Evolutionary conservation across 2,888 invertebrate species (phyloP).

Genomic region (Orchesellides sinensis): DNA sequence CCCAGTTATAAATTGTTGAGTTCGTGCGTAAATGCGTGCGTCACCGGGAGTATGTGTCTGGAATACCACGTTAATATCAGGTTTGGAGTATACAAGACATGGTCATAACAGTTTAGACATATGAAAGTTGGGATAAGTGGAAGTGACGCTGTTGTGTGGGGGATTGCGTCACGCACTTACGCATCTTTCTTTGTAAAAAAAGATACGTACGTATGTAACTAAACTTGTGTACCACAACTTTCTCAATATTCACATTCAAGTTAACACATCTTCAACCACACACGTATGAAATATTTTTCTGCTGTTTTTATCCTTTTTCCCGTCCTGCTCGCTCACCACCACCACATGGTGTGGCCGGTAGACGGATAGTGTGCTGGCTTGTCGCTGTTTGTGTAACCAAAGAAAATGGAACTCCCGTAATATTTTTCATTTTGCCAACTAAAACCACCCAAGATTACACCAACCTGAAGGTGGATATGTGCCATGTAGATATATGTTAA

Average conservation of each 20-base stretch:
- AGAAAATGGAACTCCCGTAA: constrained; percentile 7
- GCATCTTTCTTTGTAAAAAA: constrained; percentile 15
- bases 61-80: too few relatives aligned
- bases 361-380: not conserved
- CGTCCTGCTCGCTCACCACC: not conserved
- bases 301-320: not conserved
- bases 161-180: constrained; percentile 50
- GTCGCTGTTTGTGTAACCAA: not conserved
- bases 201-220: not conserved
- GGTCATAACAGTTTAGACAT: too few relatives aligned
- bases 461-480: not conserved
- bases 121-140: too few relatives aligned
- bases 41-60: constrained; percentile 63
- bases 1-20: constrained; percentile 57
- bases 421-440: constrained; percentile 28
- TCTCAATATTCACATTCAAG: constrained; percentile 1
- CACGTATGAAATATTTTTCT: not conserved
- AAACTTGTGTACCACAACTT: too few relatives aligned
- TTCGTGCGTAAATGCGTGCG: constrained; percentile 69
- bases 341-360: not conserved
- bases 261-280: not conserved
- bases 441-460: constrained; percentile 29
- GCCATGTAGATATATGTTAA: not conserved
- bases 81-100: constrained; percentile 20
- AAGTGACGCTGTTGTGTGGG: not conserved